A percentile compares a stretch with the other conserved stretches of the same genome.
These are phyloP conservation scores for Metopia argyrocephala DNA, from an alignment of 2,888 invertebrate species.

Conservation along the genomic window DNA sequence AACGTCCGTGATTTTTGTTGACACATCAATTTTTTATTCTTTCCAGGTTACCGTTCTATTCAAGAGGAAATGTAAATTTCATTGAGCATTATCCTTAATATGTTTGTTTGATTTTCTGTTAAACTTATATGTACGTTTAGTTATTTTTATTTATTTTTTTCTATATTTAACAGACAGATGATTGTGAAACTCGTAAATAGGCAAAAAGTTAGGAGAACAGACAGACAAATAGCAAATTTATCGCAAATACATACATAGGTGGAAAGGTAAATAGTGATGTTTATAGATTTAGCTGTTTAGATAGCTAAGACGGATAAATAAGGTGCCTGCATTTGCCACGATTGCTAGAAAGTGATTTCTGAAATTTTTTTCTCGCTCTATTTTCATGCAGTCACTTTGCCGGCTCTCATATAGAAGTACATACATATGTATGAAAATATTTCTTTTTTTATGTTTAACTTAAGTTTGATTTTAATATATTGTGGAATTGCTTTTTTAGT, in stretches of 20 bases:
- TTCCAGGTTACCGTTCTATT: not conserved
- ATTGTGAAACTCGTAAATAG: not conserved
- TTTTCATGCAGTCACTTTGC: not conserved
- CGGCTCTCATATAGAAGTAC: not conserved
- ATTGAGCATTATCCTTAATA: constrained; percentile 58
- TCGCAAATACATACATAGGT: not conserved
- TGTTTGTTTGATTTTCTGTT: constrained; percentile 30
- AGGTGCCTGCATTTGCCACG: constrained; percentile 39
- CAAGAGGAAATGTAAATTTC: constrained; percentile 51
- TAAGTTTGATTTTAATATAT: too few relatives aligned
- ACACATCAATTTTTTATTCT: constrained; percentile 6
- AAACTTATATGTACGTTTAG: too few relatives aligned
- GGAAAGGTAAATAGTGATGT: constrained; percentile 30
- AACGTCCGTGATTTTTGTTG: constrained; percentile 38
- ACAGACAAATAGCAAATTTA: not conserved
- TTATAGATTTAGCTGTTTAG: constrained; percentile 19
- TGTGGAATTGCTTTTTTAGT: not conserved
- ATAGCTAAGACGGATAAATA: not conserved
- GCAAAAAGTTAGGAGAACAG: not conserved
- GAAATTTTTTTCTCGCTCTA: not conserved
- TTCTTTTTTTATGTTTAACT: too few relatives aligned
- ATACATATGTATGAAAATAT: not conserved
- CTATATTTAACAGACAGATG: constrained; percentile 29
- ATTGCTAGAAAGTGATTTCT: not conserved
- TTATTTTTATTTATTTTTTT: not conserved